Conservation (phyloP, 2,797 vertebrate species). For the Borostomias antarcticus region DNA sequence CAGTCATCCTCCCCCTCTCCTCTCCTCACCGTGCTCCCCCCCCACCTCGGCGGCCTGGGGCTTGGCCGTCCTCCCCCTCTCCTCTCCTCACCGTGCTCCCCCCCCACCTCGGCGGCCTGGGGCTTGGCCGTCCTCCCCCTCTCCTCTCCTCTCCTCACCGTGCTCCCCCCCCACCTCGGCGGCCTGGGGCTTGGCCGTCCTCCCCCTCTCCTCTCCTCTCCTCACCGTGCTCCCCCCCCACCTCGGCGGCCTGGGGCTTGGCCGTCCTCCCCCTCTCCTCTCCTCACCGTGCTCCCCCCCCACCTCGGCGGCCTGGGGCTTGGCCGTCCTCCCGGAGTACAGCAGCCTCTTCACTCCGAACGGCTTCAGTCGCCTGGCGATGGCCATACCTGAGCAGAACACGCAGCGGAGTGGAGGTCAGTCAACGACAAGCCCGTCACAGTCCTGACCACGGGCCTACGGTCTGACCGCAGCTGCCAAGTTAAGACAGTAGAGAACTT, state of each 20-base stretch:
- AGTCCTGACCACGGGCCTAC: too few relatives aligned
- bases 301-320: slow-evolving; percentile 80
- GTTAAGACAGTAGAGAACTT: neutral
- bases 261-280: neutral
- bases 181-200: too few relatives aligned
- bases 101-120: slow-evolving; percentile 82
- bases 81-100: slow-evolving; percentile 85
- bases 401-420: slow-evolving; percentile 1
- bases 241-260: too few relatives aligned
- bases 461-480: too few relatives aligned
- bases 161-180: neutral
- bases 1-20: neutral
- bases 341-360: slow-evolving; percentile 91
- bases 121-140: slow-evolving; percentile 81
- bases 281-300: slow-evolving; percentile 89
- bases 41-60: too few relatives aligned
- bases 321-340: slow-evolving; percentile 83
- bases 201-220: neutral
- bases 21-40: neutral
- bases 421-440: neutral
- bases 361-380: slow-evolving; percentile 86
- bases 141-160: slow-evolving; percentile 75
- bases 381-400: slow-evolving; percentile 83
- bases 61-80: neutral
- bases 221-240: neutral